phyloP scores from a whole-genome alignment of 2,888 invertebrate genomes.

The Ornithoptera alexandrae region DNA sequence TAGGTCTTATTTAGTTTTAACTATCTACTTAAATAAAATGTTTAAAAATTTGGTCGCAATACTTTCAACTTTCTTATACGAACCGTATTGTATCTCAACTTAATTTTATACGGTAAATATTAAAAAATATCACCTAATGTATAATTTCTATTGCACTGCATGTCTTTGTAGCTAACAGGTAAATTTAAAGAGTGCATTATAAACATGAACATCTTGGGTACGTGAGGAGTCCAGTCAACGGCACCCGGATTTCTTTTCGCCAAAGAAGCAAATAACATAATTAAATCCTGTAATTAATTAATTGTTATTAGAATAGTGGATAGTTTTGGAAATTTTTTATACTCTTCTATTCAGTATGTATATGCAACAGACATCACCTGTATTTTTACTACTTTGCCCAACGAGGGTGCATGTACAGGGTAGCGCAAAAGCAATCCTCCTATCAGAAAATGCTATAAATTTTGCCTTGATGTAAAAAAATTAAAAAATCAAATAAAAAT shows the following conservation, averaged over 20 bases:
- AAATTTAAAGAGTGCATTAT: constrained; percentile 87
- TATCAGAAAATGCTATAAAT: too few relatives aligned
- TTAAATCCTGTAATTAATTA: constrained; percentile 80
- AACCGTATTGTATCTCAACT: not conserved
- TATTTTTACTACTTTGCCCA: too few relatives aligned
- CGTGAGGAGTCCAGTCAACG: constrained; percentile 92
- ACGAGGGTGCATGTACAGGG: too few relatives aligned
- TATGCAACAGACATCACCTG: too few relatives aligned
- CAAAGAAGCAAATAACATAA: constrained; percentile 86
- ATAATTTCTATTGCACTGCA: constrained; percentile 78
- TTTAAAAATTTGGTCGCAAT: not conserved
- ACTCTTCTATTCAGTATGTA: too few relatives aligned
- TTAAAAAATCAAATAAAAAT: too few relatives aligned
- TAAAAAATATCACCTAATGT: constrained; percentile 63
- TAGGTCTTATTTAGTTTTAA: not conserved
- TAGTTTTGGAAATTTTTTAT: not conserved
- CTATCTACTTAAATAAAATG: not conserved
- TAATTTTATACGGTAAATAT: not conserved
- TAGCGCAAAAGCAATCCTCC: too few relatives aligned
- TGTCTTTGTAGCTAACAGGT: constrained; percentile 87
- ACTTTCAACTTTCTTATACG: not conserved
- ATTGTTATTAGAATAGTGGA: not conserved
- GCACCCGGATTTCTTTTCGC: constrained; percentile 88
- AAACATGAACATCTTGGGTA: constrained; percentile 87
- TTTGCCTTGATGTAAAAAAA: too few relatives aligned